Percentiles rank a stretch among this genome's conserved stretches.
These are phyloP conservation scores for Onychomys leucogaster DNA, from an alignment of 2,797 vertebrate genomes.

Conservation along the genomic window DNA sequence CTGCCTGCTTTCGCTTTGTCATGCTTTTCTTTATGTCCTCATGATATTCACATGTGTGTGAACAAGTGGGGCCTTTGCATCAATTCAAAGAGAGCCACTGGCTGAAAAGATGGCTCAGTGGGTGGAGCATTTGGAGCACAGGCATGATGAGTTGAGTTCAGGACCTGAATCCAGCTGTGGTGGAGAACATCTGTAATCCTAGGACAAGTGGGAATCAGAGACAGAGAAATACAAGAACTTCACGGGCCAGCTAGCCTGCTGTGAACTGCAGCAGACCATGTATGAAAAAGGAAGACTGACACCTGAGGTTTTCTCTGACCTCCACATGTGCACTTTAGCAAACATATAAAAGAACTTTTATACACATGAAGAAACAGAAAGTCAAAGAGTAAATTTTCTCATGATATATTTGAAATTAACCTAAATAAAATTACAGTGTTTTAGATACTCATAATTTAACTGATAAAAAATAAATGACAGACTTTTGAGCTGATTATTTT, in stretches of 20 bases:
- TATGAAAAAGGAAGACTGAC: background rate
- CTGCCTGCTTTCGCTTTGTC: background rate
- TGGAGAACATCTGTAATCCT: no score
- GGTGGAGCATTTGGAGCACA: background rate
- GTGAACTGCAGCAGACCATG: background rate
- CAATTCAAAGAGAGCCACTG: slow-evolving; percentile 2
- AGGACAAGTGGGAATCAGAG: background rate
- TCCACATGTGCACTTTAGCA: background rate
- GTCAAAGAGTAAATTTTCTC: background rate
- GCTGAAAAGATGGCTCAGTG: no score
- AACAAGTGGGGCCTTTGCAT: background rate
- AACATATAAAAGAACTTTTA: background rate
- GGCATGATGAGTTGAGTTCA: background rate
- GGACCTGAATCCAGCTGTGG: background rate
- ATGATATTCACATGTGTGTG: background rate
- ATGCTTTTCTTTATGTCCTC: background rate
- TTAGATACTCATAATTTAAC: slow-evolving; percentile 12
- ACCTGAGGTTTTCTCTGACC: background rate
- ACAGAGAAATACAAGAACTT: no score
- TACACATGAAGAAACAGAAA: background rate
- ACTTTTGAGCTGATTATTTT: slow-evolving; percentile 54
- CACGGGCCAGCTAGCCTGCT: no score
- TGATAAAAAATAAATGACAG: background rate
- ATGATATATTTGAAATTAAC: background rate
- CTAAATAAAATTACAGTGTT: slow-evolving; percentile 1